These are phyloP conservation scores for Cheirogaleus major DNA, from an alignment of 2,797 vertebrate genomes.

Conservation along the genomic window DNA sequence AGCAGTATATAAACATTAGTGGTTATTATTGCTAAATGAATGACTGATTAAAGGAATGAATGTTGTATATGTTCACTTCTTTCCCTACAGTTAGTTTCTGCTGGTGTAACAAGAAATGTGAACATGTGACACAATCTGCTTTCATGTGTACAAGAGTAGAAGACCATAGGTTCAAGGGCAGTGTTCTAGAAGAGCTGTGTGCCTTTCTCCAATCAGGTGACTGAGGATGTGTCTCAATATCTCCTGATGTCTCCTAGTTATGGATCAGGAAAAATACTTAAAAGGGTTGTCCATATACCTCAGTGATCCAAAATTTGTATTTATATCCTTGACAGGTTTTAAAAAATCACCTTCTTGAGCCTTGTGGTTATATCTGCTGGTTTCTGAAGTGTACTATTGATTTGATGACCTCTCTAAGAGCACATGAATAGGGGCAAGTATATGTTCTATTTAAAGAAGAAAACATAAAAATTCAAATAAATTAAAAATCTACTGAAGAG, in stretches of 20 bases:
- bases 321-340: neutral
- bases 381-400: neutral
- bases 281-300: neutral
- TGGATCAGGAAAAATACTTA: neutral
- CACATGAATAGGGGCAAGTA: neutral
- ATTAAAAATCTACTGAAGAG: neutral
- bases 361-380: neutral
- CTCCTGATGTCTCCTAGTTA: neutral
- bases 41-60: too few species aligned
- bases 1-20: too few species aligned
- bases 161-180: neutral
- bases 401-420: neutral
- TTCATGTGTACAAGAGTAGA: accelerated
- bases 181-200: neutral
- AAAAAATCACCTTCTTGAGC: neutral
- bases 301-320: neutral
- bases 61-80: neutral
- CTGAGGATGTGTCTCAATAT: neutral
- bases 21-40: neutral
- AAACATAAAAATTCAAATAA: neutral
- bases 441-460: neutral
- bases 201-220: neutral
- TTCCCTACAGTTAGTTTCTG: neutral
- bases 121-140: neutral
- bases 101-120: neutral